Percentiles rank a stretch among this genome's conserved stretches.
phyloP scores from a whole-genome alignment of 2,797 vertebrate species.

The Neostethus bicornis region DNA sequence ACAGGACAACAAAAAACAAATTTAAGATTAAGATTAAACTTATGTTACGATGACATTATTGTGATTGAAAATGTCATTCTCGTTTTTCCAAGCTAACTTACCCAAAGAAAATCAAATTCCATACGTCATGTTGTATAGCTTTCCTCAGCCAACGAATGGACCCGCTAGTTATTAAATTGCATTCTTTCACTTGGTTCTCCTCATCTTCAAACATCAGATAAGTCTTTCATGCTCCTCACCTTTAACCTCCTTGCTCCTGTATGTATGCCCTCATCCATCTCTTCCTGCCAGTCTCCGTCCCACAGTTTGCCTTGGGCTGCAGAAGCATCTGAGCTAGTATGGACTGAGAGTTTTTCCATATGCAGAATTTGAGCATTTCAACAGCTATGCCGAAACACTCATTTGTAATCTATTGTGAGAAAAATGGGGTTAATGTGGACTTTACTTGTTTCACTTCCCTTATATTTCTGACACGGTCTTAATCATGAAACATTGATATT shows the following conservation, averaged over 20 bases:
- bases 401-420: conserved; percentile 67
- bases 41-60: too few relatives aligned
- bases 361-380: conserved; percentile 60
- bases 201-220: conserved; percentile 31
- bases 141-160: neutral
- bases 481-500: too few relatives aligned
- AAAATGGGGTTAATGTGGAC: conserved; percentile 50
- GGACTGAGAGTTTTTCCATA: conserved; percentile 69
- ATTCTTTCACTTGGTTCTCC: conserved; percentile 19
- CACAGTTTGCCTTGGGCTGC: conserved; percentile 43
- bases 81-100: too few relatives aligned
- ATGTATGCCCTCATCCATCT: conserved; percentile 30
- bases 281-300: conserved; percentile 42
- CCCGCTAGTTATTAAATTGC: neutral
- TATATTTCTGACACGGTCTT: too few relatives aligned
- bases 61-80: too few relatives aligned
- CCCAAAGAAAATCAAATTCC: too few relatives aligned
- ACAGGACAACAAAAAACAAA: too few relatives aligned
- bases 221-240: conserved; percentile 17
- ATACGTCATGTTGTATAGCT: too few relatives aligned
- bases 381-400: conserved; percentile 52
- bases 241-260: conserved; percentile 18
- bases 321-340: conserved; percentile 44
- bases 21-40: too few relatives aligned
- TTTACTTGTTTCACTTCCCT: conserved; percentile 30